Evolutionary conservation across 2,113 vertebrate species (phyloP).

Genomic region (Rhabdomys dilectus): DNA sequence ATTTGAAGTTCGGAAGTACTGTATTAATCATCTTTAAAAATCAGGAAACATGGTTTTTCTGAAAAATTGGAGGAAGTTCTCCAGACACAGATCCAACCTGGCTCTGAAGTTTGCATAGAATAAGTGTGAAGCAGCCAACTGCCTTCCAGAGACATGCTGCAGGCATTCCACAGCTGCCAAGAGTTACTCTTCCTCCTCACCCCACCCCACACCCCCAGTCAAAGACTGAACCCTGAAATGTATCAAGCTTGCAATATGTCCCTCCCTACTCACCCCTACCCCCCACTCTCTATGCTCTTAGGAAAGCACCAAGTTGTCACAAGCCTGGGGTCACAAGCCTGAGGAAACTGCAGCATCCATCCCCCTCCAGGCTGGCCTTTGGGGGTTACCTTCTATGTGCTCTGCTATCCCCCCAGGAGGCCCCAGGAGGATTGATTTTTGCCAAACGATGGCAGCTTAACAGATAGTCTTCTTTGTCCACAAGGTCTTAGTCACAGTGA

Average conservation of each 20-base stretch:
- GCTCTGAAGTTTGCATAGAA: background rate
- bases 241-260: background rate
- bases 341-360: background rate
- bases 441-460: constrained; percentile 84
- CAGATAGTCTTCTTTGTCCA: constrained; percentile 85
- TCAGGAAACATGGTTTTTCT: background rate
- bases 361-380: background rate
- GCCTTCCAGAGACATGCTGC: background rate
- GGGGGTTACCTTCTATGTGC: background rate
- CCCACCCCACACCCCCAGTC: no score
- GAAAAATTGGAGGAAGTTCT: background rate
- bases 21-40: background rate
- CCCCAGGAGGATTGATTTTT: constrained; percentile 79
- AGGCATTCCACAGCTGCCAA: background rate
- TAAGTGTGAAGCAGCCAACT: constrained; percentile 1
- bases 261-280: fast-evolving
- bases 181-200: background rate
- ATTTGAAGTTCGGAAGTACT: background rate
- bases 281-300: no score
- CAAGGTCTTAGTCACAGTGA: constrained; percentile 85
- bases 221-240: background rate
- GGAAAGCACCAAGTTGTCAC: background rate
- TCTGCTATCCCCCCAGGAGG: constrained; percentile 68
- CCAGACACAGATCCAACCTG: background rate
- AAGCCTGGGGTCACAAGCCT: background rate